phyloP scores from a whole-genome alignment of 2,113 vertebrate species.

The Turnix velox region DNA sequence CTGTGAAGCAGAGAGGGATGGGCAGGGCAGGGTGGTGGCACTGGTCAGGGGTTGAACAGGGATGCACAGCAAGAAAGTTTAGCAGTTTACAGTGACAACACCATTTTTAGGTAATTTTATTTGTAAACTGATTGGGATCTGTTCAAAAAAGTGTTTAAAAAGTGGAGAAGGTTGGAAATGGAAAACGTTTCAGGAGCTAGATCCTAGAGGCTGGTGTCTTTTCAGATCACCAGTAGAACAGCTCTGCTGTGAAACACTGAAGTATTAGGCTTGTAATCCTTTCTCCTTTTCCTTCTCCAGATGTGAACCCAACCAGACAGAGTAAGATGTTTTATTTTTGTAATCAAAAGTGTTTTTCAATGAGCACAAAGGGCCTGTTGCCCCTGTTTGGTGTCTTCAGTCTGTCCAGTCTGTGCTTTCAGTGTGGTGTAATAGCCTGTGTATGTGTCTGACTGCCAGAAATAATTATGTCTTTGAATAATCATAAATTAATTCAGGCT shows the following conservation, averaged over 20 bases:
- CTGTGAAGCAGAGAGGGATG: background rate
- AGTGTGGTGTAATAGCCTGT: background rate
- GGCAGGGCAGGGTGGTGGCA: background rate
- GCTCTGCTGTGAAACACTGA: background rate
- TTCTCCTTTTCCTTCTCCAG: conserved; percentile 34
- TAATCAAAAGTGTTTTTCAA: background rate
- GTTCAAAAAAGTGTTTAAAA: no score
- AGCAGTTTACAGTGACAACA: background rate
- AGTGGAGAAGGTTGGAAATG: background rate
- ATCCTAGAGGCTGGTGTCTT: background rate
- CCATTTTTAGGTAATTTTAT: background rate
- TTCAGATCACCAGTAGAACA: background rate
- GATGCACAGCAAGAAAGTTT: background rate
- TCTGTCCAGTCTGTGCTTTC: background rate
- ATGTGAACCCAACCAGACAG: conserved; percentile 61
- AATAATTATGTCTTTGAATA: background rate
- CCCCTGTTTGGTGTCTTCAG: background rate
- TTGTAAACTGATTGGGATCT: background rate
- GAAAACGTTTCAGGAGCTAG: background rate
- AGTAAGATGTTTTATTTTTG: conserved; percentile 59
- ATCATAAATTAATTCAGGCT: background rate
- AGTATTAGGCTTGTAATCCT: background rate
- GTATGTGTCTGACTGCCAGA: background rate
- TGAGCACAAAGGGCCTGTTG: background rate
- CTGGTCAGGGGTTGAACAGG: background rate